Evolutionary conservation across 2,797 vertebrate species (phyloP), one percentile per base, ranked within the genome.

Genomic region (Somateria mollissima): DNA sequence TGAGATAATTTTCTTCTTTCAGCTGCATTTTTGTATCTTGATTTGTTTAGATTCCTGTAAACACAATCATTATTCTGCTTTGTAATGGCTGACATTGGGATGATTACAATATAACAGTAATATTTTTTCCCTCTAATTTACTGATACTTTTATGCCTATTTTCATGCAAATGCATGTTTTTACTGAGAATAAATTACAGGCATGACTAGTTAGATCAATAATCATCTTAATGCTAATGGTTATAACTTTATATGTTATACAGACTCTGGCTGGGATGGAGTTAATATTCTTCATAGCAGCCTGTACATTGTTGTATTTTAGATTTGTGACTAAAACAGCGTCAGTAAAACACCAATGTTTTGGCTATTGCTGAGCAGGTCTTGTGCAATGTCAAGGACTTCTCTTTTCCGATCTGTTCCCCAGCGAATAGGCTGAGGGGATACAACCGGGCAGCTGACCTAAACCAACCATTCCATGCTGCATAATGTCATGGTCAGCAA

Each of bases 41-140:
- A 60, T 47, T 22, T 71, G n/a, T 74, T 77, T 89, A 60, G 21
- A 80, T 92, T 91, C 87, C 75, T 74, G n/a, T 61, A 79, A 84
- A 10, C 24, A 8, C 78, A 73, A 45, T 72, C 14, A 45, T 67
- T 75, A 41, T 47, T 82, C 34, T 93, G 10, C 32, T 73, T 81
- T 41, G 7, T 73, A 72, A 70, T 87, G 28, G 4, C 30, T 75
- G 28, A 15, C 70, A 43, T 67, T 51, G 8, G 32, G 14, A 66
- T 79, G 75, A 49, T 72, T 76, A 21, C 9, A 75, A 34, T 8
- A 49, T 30, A 25, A 3, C 28, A 39, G n/a, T 87, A 74, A 28
- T 28, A 57, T 83, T 67, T 74, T 6, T 0, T 8, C 34, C 28
- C 28, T 57, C 19, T 43, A 81, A 73, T 87, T 86, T 78, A 66